Evolutionary conservation across 1,140 invertebrate species (phyloP).

Genomic region (Monomorium pharaonis): DNA sequence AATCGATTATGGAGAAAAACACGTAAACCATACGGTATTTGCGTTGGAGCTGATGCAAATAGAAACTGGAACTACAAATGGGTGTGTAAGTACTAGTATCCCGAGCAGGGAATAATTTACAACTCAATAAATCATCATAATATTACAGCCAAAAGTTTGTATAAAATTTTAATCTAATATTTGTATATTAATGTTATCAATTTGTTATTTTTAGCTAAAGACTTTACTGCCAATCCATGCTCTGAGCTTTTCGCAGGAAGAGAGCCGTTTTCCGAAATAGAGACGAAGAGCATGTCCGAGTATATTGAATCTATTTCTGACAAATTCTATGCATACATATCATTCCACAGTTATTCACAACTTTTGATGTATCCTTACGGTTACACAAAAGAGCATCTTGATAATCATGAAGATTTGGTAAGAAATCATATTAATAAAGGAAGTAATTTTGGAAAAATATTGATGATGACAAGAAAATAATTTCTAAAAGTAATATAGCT

Average conservation of each 20-base stretch:
- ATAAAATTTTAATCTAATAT: background rate
- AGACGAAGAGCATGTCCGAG: slow-evolving; percentile 87
- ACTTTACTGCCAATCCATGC: slow-evolving; percentile 89
- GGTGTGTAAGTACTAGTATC: slow-evolving; percentile 82
- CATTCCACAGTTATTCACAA: slow-evolving; percentile 92
- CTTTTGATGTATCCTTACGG: slow-evolving; percentile 90
- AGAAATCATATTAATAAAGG: slow-evolving; percentile 59
- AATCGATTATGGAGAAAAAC: slow-evolving; percentile 92
- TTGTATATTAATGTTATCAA: background rate
- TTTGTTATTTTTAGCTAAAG: slow-evolving; percentile 84
- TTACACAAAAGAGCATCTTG: slow-evolving; percentile 85
- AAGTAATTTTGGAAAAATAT: background rate
- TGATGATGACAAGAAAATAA: background rate
- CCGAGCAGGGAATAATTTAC: background rate
- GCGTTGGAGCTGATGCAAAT: slow-evolving; percentile 90
- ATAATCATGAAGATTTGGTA: slow-evolving; percentile 88
- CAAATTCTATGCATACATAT: slow-evolving; percentile 88
- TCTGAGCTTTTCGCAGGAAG: slow-evolving; percentile 89
- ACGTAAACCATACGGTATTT: slow-evolving; percentile 85
- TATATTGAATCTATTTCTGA: slow-evolving; percentile 85
- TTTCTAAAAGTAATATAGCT: background rate
- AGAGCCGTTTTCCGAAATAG: slow-evolving; percentile 86
- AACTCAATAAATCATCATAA: background rate
- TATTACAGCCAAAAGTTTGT: background rate
- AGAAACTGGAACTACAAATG: slow-evolving; percentile 91